Base-by-base conservation (phyloP, 2,113 vertebrate genomes). In the Andinoacara biseriatus region DNA sequence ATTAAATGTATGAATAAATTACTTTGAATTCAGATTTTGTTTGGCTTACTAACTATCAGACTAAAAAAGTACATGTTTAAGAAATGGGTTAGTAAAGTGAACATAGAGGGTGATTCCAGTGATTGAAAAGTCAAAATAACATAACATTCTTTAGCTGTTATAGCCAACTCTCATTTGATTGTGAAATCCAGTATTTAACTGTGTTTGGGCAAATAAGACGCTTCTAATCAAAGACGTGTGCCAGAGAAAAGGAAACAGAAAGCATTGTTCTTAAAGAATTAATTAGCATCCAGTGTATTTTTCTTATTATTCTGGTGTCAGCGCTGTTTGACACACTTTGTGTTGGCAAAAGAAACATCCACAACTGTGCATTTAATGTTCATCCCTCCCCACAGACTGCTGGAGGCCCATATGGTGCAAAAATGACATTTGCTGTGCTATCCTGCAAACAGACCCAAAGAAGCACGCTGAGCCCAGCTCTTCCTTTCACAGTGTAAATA, bases 371-470 rank as follows among this genome's bases (percentile, higher is more conserved):
- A 49, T 38, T 33, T 54, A 33, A 38, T 77, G 29, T 62, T 62
- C 43, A 57, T 54, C 14, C 40, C 56, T 58, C 11, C 75, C 60
- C 13, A 18, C 72, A 22, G 80, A 57, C 56, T 46, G 63, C 63
- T 77, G 58, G 40, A 46, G 75, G 63, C 31, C 49, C 31, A 40
- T 38, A 52, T 10, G 14, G 29, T 58, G 33, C 31, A 49, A 24
- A 78, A 81, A 43, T 65, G 46, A 54, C 74, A 58, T 58, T 78
- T n/a, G 67, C 77, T 86, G 74, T 75, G 54, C 43, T 22, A 15
- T 14, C 81, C 33, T 84, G 67, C 14, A 59, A 76, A 72, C 6
- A 49, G 18, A 62, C 69, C 57, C 40, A 80, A 74, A 65, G 38
- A 69, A 13, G 46, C 49, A 56, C 8, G 29, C 20, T 86, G 60